Evolutionary conservation across 1,140 invertebrate genomes (phyloP).

Genomic region (Atta texana): DNA sequence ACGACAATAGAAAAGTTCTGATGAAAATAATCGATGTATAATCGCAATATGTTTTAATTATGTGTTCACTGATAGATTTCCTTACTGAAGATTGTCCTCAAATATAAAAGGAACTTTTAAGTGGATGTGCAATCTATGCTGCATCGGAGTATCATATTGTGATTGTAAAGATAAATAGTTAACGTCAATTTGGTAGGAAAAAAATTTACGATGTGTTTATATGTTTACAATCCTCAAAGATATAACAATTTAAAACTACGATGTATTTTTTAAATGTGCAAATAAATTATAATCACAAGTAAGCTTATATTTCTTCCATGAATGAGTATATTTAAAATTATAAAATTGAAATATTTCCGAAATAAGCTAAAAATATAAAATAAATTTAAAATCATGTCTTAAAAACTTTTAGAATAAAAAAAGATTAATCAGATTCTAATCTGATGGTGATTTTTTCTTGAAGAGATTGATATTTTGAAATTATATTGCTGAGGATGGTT

Average conservation of each 20-base stretch:
- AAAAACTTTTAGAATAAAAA: background rate
- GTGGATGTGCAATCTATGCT: background rate
- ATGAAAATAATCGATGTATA: background rate
- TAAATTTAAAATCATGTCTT: background rate
- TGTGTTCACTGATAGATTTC: conserved; percentile 4
- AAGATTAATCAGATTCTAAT: background rate
- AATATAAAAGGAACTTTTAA: background rate
- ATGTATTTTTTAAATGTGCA: conserved; percentile 65
- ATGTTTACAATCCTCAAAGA: conserved; percentile 4
- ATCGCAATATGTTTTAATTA: background rate
- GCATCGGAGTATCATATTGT: background rate
- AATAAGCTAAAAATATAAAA: background rate
- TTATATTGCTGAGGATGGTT: no score
- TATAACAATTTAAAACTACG: conserved; percentile 27
- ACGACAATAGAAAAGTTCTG: background rate
- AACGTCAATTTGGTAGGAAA: background rate
- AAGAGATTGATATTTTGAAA: no score
- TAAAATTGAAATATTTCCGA: background rate
- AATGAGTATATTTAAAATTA: conserved; percentile 3
- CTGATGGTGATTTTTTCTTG: no score
- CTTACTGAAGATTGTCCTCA: background rate
- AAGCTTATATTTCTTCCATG: background rate
- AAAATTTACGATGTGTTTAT: background rate
- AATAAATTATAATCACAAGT: conserved; percentile 57
- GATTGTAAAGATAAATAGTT: conserved; percentile 23